Conservation (phyloP, 2,888 invertebrate genomes). For the Cantharis nigra region DNA sequence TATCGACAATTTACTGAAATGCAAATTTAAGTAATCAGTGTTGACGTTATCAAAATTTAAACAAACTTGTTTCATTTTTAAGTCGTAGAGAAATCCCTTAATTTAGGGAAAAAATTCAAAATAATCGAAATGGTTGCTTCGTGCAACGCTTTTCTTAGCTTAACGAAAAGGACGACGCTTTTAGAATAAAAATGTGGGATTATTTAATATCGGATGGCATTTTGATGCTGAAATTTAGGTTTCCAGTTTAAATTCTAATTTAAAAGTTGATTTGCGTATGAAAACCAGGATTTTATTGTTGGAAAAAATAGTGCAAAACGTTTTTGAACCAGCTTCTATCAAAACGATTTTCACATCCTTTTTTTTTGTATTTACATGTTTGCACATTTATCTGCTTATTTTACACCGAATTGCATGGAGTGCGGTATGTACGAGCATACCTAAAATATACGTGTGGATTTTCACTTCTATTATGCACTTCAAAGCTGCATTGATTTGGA, state of each 20-base stretch:
- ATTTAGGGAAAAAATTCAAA: constrained; percentile 1
- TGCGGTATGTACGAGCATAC: background rate
- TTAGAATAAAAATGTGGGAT: constrained; percentile 24
- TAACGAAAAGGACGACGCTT: constrained; percentile 14
- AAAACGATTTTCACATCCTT: background rate
- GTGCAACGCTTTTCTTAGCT: constrained; percentile 12
- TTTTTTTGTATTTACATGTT: background rate
- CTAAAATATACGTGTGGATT: background rate
- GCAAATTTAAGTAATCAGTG: background rate
- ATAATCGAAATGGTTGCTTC: constrained; percentile 8
- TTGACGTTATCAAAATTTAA: background rate
- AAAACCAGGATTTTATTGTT: background rate
- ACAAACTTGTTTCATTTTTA: background rate
- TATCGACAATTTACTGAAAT: background rate
- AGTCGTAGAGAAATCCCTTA: background rate
- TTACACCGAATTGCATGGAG: background rate
- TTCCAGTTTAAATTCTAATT: background rate
- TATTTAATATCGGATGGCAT: constrained; percentile 15
- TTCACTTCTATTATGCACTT: background rate
- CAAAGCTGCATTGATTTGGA: background rate
- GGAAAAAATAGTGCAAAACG: background rate
- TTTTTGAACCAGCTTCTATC: background rate
- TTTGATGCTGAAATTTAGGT: background rate
- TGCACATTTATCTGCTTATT: background rate
- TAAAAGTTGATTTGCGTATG: background rate